Conservation (phyloP, 2,113 vertebrate genomes). For the Henicopernis longicauda region DNA sequence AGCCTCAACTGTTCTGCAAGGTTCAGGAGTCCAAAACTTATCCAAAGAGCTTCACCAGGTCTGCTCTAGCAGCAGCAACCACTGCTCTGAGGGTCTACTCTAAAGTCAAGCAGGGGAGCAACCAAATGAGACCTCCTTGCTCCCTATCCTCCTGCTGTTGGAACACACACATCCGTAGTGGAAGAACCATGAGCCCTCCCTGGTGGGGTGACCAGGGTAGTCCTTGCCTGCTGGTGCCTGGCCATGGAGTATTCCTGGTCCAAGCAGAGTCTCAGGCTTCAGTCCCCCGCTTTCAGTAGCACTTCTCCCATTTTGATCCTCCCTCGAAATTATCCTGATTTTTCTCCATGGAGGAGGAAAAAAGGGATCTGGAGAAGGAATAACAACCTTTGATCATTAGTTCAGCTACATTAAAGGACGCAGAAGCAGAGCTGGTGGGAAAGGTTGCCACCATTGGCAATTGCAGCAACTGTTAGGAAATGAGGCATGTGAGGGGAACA, state of each 20-base stretch:
- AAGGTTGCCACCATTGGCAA: not conserved
- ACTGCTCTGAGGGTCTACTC: not conserved
- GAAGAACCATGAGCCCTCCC: fast-evolving
- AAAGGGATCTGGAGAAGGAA: not conserved
- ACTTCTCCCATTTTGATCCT: not conserved
- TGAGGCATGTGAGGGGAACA: not conserved
- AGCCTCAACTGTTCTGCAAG: not conserved
- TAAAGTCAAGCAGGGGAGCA: not conserved
- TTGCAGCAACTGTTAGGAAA: not conserved
- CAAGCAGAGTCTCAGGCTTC: not conserved
- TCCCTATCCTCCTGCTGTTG: not conserved
- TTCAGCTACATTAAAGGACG: not conserved
- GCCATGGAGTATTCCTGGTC: not conserved
- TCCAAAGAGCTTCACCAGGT: not conserved
- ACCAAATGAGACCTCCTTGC: not conserved
- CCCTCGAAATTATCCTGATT: not conserved
- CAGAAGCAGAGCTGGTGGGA: not conserved
- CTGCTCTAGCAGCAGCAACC: not conserved
- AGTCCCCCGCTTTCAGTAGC: not conserved
- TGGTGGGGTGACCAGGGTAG: too few species aligned
- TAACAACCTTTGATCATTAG: not conserved
- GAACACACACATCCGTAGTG: not conserved
- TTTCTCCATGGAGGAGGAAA: not conserved
- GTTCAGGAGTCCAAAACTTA: not conserved
- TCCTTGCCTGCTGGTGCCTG: not conserved